Percentiles rank a stretch among this genome's conserved stretches.
Evolutionary conservation across 2,888 invertebrate genomes (phyloP).

Genomic region (Ceramica pisi): DNA sequence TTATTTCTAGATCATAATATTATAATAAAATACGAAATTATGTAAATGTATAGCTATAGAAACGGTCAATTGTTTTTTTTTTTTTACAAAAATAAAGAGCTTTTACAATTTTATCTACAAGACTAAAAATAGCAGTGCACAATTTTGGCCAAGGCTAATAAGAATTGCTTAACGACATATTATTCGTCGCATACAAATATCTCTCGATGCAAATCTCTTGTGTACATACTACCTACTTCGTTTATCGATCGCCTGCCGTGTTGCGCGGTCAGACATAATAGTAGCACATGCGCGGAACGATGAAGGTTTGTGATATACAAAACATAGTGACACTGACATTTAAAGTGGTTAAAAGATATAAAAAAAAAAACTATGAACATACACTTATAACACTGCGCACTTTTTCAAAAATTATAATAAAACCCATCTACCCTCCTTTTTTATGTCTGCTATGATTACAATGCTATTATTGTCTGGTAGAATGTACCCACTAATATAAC

Average conservation of each 20-base stretch:
- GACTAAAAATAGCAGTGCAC: neutral
- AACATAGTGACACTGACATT: conserved; percentile 12
- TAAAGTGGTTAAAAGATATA: neutral
- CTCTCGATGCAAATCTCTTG: conserved; percentile 67
- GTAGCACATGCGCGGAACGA: conserved; percentile 70
- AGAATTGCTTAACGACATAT: neutral
- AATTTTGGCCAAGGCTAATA: no score
- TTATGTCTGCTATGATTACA: neutral
- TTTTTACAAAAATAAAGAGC: neutral
- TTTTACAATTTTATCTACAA: neutral
- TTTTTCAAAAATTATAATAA: neutral
- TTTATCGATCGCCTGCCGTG: conserved; percentile 77
- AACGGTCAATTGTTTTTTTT: neutral
- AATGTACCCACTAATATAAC: neutral
- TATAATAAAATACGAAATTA: neutral
- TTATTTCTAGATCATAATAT: neutral
- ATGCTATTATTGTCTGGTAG: neutral
- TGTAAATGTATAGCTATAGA: neutral
- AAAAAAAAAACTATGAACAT: no score
- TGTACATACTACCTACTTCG: conserved; percentile 54
- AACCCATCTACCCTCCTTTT: neutral
- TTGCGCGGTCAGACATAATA: conserved; percentile 76
- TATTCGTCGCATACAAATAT: conserved; percentile 22
- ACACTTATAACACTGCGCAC: fast-evolving
- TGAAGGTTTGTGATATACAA: conserved; percentile 2